Percentiles rank a stretch among this genome's conserved stretches.
These are phyloP conservation scores for Mormyrops attenuatus DNA, from an alignment of 2,797 vertebrate genomes.

Conservation along the genomic window DNA sequence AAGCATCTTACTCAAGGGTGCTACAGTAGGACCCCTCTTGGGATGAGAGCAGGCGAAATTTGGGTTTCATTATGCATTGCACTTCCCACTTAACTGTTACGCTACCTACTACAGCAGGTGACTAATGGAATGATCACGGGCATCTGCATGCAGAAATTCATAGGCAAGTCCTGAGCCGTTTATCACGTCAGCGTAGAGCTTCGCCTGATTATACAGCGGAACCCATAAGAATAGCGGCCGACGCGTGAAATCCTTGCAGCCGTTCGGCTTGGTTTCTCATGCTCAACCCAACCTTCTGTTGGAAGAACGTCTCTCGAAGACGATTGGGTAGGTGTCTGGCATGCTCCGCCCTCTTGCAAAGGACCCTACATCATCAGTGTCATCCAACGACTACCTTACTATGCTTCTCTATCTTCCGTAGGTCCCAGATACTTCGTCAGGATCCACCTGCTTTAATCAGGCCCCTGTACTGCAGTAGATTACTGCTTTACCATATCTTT, in stretches of 20 bases:
- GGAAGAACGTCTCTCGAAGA: neutral
- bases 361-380: neutral
- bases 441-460: neutral
- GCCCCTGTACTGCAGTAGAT: neutral
- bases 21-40: neutral
- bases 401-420: neutral
- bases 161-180: neutral
- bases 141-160: neutral
- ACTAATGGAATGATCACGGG: neutral
- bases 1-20: neutral
- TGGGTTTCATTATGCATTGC: slow-evolving; percentile 8
- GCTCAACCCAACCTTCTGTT: neutral
- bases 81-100: neutral
- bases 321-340: neutral
- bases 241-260: neutral
- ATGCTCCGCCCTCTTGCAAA: neutral
- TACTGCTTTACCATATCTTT: neutral
- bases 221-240: neutral
- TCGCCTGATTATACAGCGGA: neutral
- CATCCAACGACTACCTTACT: neutral
- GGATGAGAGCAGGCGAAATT: slow-evolving; percentile 4
- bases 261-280: neutral
- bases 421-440: neutral
- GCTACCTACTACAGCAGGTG: neutral
- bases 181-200: neutral